phyloP scores from a whole-genome alignment of 2,113 vertebrate species.

The Lepisosteus osseus region DNA sequence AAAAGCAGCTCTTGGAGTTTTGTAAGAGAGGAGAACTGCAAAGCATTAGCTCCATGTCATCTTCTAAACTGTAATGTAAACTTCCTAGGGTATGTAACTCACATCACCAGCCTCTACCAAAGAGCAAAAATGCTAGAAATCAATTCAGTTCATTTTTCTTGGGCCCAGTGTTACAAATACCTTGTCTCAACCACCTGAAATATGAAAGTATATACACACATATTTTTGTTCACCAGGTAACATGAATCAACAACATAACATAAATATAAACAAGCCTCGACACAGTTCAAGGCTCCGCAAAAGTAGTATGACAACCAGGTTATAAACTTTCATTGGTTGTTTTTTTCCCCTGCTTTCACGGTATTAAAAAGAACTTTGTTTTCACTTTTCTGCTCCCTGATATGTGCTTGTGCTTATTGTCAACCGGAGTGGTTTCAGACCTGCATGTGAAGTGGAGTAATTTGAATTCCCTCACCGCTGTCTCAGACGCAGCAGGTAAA shows the following conservation, averaged over 20 bases:
- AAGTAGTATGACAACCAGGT: conserved; percentile 3
- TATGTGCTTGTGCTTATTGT: neutral
- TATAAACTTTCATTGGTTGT: conserved; percentile 15
- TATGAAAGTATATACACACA: conserved; percentile 1
- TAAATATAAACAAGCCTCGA: neutral
- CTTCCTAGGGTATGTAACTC: conserved; percentile 5
- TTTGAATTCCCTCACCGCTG: conserved; percentile 23
- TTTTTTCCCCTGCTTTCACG: conserved; percentile 6
- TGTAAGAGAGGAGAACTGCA: no score
- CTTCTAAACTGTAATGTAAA: no score
- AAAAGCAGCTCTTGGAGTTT: no score
- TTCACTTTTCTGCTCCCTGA: conserved; percentile 3
- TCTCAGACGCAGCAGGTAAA: conserved; percentile 23
- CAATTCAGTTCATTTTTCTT: conserved; percentile 6
- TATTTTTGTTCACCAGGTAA: neutral
- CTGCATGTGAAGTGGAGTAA: conserved; percentile 5
- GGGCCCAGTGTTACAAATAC: neutral
- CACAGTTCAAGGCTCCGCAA: neutral
- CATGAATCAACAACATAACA: neutral
- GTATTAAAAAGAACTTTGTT: conserved; percentile 10
- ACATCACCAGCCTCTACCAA: neutral
- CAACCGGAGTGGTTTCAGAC: conserved; percentile 8
- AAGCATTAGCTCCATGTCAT: no score
- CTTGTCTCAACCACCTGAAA: neutral
- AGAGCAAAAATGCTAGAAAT: neutral